Base-by-base conservation (phyloP, 2,888 invertebrate genomes). In the Dascillus cervinus region DNA sequence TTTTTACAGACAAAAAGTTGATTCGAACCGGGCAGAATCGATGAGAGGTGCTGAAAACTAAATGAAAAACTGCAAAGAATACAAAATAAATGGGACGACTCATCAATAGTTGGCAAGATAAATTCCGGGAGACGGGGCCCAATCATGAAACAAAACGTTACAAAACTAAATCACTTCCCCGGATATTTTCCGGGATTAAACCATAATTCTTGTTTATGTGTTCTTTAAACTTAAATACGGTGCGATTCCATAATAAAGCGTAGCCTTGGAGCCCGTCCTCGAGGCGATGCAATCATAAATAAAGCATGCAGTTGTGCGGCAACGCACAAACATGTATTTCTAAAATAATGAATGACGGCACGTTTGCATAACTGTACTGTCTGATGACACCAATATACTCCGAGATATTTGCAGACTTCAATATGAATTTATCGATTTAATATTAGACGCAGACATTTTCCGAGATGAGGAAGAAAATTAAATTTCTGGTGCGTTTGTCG, bases 171-270 rank as follows among this genome's bases (percentile, higher is more conserved):
- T 38, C 38, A 34, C 38, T 30, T 34, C 34, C 38, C 22, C 31
- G 31, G 34, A 38, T 34, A 38, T 38, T 33, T 30, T 23, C 26
- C 23, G 17, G 34, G 38, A 38, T 38, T 38, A 38, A 38, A 38
- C 38, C 27, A 38, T 38, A 38, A 38, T 38, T 38, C 38, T 34
- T 38, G 27, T 38, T 31, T 38, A 34, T 38, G 24, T 34, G 27
- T 34, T 29, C 25, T 15, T 21, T 13, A 32, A 26, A 37, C 24
- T 25, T 17, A 17, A 14, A 29, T 14, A 27, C 27, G 12, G 17
- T 12, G 17, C 27, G 11, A 19, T 11, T 17, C 13, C 20, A 8
- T 5, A 27, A 27, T 27, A 19, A 23, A 10, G 17, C 8, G 8
- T 8, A 17, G 8, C 17, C 17, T 17, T 17, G 17, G 17, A 17